Conservation (phyloP, 1,140 invertebrate species). For the Drosophila lowei region DNA sequence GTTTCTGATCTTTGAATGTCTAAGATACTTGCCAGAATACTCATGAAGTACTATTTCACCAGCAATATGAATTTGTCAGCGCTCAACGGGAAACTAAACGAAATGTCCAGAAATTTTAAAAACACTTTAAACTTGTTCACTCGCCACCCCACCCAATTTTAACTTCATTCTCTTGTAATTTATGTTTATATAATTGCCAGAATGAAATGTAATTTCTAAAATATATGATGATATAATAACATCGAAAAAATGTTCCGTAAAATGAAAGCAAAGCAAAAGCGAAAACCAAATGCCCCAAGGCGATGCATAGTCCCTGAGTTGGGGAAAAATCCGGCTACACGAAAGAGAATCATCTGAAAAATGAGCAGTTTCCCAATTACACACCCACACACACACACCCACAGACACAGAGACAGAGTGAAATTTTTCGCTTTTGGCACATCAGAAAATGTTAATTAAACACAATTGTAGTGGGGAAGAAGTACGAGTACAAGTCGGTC, state of each 20-base stretch:
- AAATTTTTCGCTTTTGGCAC: constrained; percentile 38
- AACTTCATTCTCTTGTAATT: constrained; percentile 29
- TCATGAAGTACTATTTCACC: no score
- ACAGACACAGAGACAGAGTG: not conserved
- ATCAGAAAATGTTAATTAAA: constrained; percentile 75
- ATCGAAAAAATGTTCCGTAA: constrained; percentile 11
- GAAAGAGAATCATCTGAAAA: constrained; percentile 41
- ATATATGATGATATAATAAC: constrained; percentile 49
- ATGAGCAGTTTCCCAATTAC: constrained; percentile 24
- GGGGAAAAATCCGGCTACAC: constrained; percentile 1
- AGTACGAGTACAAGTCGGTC: constrained; percentile 24
- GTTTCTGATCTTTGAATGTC: no score
- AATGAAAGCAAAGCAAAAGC: constrained; percentile 51
- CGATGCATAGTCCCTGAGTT: constrained; percentile 17
- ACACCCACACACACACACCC: not conserved
- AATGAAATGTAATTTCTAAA: constrained; percentile 41
- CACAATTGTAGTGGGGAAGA: constrained; percentile 54
- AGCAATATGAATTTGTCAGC: no score
- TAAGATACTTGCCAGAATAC: no score
- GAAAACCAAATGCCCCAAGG: constrained; percentile 27
- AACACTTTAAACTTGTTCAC: not conserved
- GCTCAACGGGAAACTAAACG: no score
- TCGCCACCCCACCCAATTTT: no score
- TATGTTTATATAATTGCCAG: constrained; percentile 48
- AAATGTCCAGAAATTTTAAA: no score